These are phyloP conservation scores for Phalacrocorax brasilianus DNA, from an alignment of 2,113 vertebrate genomes.

Conservation along the genomic window DNA sequence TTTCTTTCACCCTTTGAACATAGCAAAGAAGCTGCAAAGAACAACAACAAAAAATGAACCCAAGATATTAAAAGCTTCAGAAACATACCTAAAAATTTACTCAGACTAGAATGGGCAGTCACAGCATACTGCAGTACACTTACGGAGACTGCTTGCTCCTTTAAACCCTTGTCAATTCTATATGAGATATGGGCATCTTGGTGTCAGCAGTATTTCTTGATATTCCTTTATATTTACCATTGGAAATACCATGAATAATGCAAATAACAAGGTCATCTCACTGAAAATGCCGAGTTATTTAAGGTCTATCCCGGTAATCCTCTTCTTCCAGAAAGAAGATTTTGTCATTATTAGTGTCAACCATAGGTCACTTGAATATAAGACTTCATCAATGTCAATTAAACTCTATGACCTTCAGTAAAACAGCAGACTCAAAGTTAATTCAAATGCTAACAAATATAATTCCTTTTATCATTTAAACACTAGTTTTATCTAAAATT, in stretches of 20 bases:
- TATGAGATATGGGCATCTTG: not conserved
- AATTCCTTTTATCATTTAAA: constrained; percentile 36
- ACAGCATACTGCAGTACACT: not conserved
- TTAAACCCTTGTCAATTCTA: not conserved
- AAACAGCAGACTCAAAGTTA: constrained; percentile 37
- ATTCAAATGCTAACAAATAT: constrained; percentile 22
- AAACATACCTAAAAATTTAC: not conserved
- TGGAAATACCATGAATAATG: constrained; percentile 31
- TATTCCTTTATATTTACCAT: constrained; percentile 9
- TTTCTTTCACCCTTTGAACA: not conserved
- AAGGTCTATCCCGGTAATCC: not conserved
- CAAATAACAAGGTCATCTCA: constrained; percentile 39
- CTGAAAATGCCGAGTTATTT: constrained; percentile 23
- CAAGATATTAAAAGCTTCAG: not conserved
- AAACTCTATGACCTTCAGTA: constrained; percentile 51
- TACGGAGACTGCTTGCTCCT: not conserved
- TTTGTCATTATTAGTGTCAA: constrained; percentile 54
- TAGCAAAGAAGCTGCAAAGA: not conserved
- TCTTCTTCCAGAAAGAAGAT: constrained; percentile 11
- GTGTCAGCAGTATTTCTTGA: not conserved
- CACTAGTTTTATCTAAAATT: not conserved
- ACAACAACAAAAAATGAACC: not conserved
- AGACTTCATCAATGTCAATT: constrained; percentile 55
- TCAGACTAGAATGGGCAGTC: not conserved
- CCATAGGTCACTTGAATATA: constrained; percentile 24